phyloP scores from a whole-genome alignment of 2,797 vertebrate genomes.

The Nyctalus aviator region DNA sequence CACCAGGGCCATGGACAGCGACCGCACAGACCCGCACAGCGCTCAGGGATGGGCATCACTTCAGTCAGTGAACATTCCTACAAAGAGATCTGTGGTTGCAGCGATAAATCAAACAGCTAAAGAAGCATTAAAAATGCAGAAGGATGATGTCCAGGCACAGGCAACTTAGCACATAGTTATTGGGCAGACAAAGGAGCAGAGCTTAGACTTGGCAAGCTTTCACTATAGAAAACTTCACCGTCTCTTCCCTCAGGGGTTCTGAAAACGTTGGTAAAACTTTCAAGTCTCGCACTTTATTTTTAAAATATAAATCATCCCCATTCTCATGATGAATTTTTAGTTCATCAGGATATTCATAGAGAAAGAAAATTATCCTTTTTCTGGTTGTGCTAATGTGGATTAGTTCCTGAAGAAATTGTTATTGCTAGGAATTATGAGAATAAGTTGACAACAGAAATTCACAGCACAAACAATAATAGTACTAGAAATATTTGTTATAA shows the following conservation, averaged over 20 bases:
- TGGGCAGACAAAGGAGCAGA: constrained; percentile 72
- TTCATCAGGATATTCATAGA: constrained; percentile 16
- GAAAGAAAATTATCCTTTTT: constrained; percentile 26
- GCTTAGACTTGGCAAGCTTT: constrained; percentile 64
- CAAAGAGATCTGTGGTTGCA: constrained; percentile 76
- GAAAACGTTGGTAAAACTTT: constrained; percentile 49
- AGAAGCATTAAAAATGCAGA: constrained; percentile 79
- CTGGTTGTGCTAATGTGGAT: constrained; percentile 20
- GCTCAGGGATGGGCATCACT: constrained; percentile 77
- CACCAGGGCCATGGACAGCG: not conserved
- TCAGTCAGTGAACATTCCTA: constrained; percentile 80
- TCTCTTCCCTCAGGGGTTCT: not conserved
- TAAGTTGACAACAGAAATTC: constrained; percentile 3
- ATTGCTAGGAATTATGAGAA: constrained; percentile 25
- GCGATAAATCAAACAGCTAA: constrained; percentile 82
- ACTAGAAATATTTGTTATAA: not conserved
- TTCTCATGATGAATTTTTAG: constrained; percentile 25
- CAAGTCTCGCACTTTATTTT: constrained; percentile 38
- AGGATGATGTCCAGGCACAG: constrained; percentile 65
- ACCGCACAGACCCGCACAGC: constrained; percentile 77
- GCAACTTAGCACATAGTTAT: constrained; percentile 78
- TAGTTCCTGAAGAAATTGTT: constrained; percentile 53
- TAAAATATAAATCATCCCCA: not conserved
- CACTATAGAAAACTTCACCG: constrained; percentile 55
- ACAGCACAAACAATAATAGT: constrained; percentile 7